These are phyloP conservation scores for Aradus depressus DNA, from an alignment of 2,888 invertebrate species.

Conservation along the genomic window DNA sequence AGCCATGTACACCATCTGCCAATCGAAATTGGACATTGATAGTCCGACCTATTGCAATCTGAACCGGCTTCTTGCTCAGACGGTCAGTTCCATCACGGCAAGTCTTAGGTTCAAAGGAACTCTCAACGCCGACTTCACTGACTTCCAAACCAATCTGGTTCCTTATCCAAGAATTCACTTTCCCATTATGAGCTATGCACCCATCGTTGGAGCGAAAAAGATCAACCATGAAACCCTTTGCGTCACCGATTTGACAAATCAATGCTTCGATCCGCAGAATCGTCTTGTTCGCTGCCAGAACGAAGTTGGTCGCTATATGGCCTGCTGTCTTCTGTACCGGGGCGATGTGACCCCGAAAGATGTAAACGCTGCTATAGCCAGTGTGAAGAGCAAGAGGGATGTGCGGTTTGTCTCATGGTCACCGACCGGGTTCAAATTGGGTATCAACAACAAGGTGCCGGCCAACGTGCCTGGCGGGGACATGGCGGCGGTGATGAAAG, in stretches of 20 bases:
- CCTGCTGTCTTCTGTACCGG: constrained; percentile 30
- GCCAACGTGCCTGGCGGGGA: constrained; percentile 46
- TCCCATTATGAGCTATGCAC: constrained; percentile 61
- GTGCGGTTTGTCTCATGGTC: constrained; percentile 50
- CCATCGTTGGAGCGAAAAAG: constrained; percentile 59
- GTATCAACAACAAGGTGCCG: constrained; percentile 61
- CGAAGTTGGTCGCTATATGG: constrained; percentile 33
- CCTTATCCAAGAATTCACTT: constrained; percentile 90
- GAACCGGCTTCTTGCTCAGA: constrained; percentile 43
- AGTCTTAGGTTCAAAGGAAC: constrained; percentile 80
- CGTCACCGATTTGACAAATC: constrained; percentile 71
- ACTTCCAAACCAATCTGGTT: constrained; percentile 61
- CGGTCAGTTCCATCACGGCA: constrained; percentile 69
- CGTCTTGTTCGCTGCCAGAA: constrained; percentile 88
- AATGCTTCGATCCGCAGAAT: constrained; percentile 78
- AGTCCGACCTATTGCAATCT: constrained; percentile 47
- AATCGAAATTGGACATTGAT: constrained; percentile 43
- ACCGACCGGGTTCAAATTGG: constrained; percentile 44
- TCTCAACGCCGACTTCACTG: constrained; percentile 49
- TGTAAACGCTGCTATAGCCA: constrained; percentile 27
- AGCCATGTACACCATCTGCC: constrained; percentile 40
- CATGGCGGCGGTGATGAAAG: constrained; percentile 43
- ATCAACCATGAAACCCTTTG: constrained; percentile 64
- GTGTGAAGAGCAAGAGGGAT: constrained; percentile 35
- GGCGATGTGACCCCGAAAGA: constrained; percentile 29